Evolutionary conservation across 2,888 invertebrate genomes (phyloP).

Genomic region (Nipponacmea schrenckii): DNA sequence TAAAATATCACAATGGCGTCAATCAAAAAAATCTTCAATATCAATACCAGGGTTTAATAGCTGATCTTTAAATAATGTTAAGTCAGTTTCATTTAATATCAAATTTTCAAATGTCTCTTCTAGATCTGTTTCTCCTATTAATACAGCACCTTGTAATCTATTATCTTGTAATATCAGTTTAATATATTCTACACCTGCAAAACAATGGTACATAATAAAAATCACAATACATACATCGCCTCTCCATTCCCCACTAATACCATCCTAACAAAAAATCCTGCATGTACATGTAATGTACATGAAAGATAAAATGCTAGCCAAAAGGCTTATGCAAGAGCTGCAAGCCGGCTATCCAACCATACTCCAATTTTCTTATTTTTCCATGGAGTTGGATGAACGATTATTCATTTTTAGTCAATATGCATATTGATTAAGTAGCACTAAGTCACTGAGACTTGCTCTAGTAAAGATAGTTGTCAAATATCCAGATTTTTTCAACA

Average conservation of each 20-base stretch:
- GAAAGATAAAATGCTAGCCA: too few relatives aligned
- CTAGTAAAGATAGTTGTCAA: too few relatives aligned
- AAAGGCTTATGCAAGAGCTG: too few relatives aligned
- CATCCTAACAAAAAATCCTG: too few relatives aligned
- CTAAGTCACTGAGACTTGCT: too few relatives aligned
- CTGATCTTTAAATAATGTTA: constrained; percentile 88
- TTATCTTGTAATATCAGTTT: constrained; percentile 89
- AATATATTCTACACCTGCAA: constrained; percentile 72
- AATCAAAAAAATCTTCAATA: constrained; percentile 99
- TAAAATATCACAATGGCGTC: constrained; percentile 28
- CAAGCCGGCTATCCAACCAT: too few relatives aligned
- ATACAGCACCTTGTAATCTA: constrained; percentile 88
- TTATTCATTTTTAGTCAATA: background rate
- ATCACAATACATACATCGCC: too few relatives aligned
- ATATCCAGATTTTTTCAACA: too few relatives aligned
- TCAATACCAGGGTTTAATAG: constrained; percentile 95
- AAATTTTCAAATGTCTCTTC: constrained; percentile 99
- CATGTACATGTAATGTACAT: too few relatives aligned
- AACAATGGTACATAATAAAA: constrained; percentile 16
- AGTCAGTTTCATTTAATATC: constrained; percentile 92
- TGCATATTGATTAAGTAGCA: too few relatives aligned
- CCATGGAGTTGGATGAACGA: too few relatives aligned
- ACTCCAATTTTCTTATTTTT: constrained; percentile 7
- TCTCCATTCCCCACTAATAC: too few relatives aligned
- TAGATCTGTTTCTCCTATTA: constrained; percentile 96